These are phyloP conservation scores for Nycticryphes semicollaris DNA, from an alignment of 2,113 vertebrate species.

Conservation along the genomic window DNA sequence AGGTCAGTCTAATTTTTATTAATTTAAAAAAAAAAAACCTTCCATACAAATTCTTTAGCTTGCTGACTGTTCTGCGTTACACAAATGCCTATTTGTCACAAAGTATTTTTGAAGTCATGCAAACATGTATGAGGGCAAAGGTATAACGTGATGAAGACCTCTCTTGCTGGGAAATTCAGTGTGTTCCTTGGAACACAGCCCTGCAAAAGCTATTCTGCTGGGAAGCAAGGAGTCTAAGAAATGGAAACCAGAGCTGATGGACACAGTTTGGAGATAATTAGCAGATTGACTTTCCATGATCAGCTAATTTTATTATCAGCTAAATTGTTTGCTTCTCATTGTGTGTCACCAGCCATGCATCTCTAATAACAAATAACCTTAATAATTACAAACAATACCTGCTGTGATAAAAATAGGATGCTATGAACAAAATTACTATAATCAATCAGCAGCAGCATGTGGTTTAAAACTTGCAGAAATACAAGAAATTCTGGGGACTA, in stretches of 20 bases:
- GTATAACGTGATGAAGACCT: not conserved
- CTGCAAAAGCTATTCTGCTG: not conserved
- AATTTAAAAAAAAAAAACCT: not conserved
- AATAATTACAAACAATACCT: slow-evolving; percentile 60
- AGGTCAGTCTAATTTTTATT: not conserved
- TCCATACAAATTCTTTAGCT: not conserved
- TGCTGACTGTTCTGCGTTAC: not conserved
- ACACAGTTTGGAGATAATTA: slow-evolving; percentile 36
- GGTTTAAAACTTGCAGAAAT: slow-evolving; percentile 27
- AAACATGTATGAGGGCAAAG: not conserved
- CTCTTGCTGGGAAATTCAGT: not conserved
- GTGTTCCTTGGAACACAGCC: not conserved
- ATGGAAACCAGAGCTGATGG: not conserved
- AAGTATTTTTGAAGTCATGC: not conserved
- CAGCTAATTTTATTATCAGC: slow-evolving; percentile 51
- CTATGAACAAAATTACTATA: slow-evolving; percentile 57
- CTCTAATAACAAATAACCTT: slow-evolving; percentile 52
- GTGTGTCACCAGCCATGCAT: slow-evolving; percentile 19
- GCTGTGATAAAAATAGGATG: slow-evolving; percentile 46
- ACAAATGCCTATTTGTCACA: not conserved
- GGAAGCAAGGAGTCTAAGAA: not conserved
- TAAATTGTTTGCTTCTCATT: slow-evolving; percentile 36
- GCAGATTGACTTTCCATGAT: slow-evolving; percentile 15
- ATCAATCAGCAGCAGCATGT: not conserved
- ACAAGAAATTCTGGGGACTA: not conserved